Conservation (phyloP, 2,797 vertebrate genomes). For the Graptemys geographica region DNA sequence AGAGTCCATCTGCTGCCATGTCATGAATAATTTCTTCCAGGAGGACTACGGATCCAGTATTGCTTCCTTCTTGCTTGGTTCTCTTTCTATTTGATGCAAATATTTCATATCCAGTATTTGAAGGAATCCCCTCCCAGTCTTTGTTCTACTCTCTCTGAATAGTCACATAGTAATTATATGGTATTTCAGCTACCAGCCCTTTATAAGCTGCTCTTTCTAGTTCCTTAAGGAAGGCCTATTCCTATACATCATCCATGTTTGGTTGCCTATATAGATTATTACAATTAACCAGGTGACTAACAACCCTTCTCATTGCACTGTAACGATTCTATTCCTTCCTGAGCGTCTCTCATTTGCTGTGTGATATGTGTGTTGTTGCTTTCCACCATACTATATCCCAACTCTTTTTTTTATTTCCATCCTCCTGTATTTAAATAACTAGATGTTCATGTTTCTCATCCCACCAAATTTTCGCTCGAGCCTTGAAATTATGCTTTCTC, state of each 20-base stretch:
- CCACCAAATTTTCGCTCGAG: conserved; percentile 4
- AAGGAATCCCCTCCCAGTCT: not conserved
- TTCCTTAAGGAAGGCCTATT: not conserved
- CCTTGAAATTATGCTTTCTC: conserved; percentile 42
- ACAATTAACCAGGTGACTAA: not conserved
- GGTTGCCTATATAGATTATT: not conserved
- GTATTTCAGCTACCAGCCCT: not conserved
- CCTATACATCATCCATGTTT: not conserved
- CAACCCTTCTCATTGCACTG: not conserved
- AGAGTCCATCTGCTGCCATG: not conserved
- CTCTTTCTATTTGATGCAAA: not conserved
- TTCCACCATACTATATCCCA: conserved; percentile 5
- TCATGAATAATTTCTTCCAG: not conserved
- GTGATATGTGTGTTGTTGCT: conserved; percentile 18
- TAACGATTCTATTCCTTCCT: not conserved
- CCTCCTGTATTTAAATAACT: conserved; percentile 55
- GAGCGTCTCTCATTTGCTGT: conserved; percentile 30
- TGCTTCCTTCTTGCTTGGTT: not conserved
- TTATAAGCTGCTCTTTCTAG: not conserved
- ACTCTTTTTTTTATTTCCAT: conserved; percentile 20
- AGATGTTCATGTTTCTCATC: conserved; percentile 42
- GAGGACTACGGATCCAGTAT: not conserved
- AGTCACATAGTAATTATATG: not conserved
- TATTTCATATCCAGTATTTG: not conserved
- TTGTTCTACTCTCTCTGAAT: not conserved